Evolutionary conservation across 2,113 vertebrate species (phyloP).

Genomic region (Pica pica): DNA sequence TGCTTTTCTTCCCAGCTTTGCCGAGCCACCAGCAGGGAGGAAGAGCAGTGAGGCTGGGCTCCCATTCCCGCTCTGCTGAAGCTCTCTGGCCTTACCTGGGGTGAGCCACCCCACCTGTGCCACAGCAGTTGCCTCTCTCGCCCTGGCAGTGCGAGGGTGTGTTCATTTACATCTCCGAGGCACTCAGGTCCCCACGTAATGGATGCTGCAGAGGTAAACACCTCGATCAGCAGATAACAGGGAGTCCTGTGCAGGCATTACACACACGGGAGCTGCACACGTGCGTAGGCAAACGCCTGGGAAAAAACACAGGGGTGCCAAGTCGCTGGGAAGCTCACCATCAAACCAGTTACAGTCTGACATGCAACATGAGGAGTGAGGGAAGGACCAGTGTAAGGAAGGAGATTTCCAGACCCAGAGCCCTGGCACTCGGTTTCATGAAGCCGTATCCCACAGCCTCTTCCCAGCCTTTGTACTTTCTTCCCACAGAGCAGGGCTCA

Average conservation of each 20-base stretch:
- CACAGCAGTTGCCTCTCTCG: background rate
- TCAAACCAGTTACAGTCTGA: background rate
- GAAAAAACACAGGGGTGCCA: background rate
- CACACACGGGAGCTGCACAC: background rate
- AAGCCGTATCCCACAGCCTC: background rate
- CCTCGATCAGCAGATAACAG: background rate
- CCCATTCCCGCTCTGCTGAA: fast-evolving
- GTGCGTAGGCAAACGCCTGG: background rate
- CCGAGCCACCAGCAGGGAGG: background rate
- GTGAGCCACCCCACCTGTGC: background rate
- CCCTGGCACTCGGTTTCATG: background rate
- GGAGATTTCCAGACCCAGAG: background rate
- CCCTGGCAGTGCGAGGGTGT: background rate
- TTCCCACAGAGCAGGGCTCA: background rate
- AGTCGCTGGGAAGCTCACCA: background rate
- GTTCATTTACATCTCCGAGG: background rate
- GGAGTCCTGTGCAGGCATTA: background rate
- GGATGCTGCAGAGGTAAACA: background rate
- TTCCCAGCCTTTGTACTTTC: background rate
- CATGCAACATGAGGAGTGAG: background rate
- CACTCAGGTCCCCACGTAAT: background rate
- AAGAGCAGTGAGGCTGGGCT: background rate
- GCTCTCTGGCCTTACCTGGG: background rate
- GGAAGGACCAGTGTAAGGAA: background rate
- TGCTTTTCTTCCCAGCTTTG: background rate